Evolutionary conservation across 2,888 invertebrate genomes (phyloP), one percentile per base, ranked within the genome.

Genomic region (Zelleria hepariella): DNA sequence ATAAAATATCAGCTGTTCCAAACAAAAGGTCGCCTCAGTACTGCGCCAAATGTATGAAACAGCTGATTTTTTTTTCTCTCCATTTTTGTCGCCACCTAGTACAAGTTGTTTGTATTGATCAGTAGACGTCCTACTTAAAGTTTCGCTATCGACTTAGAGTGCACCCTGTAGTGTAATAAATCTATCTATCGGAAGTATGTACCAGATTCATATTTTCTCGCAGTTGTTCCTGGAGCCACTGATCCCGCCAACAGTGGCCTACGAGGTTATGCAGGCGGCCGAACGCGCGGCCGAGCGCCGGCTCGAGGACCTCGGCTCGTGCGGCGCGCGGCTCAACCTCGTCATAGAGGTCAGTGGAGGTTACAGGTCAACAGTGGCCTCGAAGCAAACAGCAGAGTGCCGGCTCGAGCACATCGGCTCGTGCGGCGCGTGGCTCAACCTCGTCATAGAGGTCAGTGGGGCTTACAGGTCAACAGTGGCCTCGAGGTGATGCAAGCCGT

Each of bases 151-250:
- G n/a, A n/a, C n/a, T n/a, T n/a, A n/a, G n/a, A n/a, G n/a, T n/a
- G n/a, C n/a, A n/a, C n/a, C n/a, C n/a, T n/a, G n/a, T n/a, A n/a
- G n/a, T n/a, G n/a, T n/a, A n/a, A n/a, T n/a, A n/a, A n/a, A n/a
- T n/a, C n/a, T n/a, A n/a, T n/a, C n/a, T n/a, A n/a, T n/a, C n/a
- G n/a, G n/a, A n/a, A n/a, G n/a, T n/a, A n/a, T n/a, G n/a, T n/a
- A 5, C 5, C 26, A 26, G n/a, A 26, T 26, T 4, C 26, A 5
- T 26, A 4, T 4, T 26, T 5, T 15, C 15, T 42, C 15, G 15
- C 72, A 91, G 91, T 88, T 91, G 75, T 91, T 92, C 65, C 66
- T 91, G 64, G 90, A 91, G 69, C 91, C 91, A 0, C 82, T 92
- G 65, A 63, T 89, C 3, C 80, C 86, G 0, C 64, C 68, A 2